phyloP scores from a whole-genome alignment of 2,113 vertebrate species.

The Siniperca knerii region DNA sequence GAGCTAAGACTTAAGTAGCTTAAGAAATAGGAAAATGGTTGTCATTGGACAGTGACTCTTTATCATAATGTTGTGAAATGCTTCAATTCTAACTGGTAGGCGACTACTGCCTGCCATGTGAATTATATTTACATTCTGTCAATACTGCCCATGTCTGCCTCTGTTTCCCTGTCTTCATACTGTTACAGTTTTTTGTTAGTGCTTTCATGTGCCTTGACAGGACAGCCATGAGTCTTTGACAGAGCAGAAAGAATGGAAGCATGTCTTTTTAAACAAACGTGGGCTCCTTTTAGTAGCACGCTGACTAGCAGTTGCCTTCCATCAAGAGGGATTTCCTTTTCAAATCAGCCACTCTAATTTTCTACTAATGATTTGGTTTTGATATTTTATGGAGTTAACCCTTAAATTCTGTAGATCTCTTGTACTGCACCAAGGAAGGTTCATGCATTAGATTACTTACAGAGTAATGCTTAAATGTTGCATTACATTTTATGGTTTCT shows the following conservation, averaged over 20 bases:
- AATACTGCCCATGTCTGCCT: constrained; percentile 1
- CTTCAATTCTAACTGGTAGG: neutral
- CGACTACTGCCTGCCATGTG: neutral
- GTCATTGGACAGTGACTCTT: neutral
- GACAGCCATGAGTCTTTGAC: constrained; percentile 41
- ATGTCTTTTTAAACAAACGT: constrained; percentile 34
- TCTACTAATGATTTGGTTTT: neutral
- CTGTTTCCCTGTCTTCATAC: constrained; percentile 10
- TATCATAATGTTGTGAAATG: neutral
- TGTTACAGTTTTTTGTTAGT: constrained; percentile 24
- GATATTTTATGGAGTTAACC: constrained; percentile 32
- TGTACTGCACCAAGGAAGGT: neutral
- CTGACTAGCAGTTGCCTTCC: constrained; percentile 20
- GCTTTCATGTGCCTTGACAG: constrained; percentile 40
- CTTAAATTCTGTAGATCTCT: constrained; percentile 9
- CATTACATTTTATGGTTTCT: constrained; percentile 6
- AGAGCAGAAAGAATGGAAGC: constrained; percentile 21
- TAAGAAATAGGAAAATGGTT: neutral
- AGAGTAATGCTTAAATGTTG: neutral
- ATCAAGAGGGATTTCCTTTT: constrained; percentile 39
- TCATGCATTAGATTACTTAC: neutral
- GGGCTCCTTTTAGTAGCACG: constrained; percentile 41
- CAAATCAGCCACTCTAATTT: neutral
- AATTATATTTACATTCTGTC: constrained; percentile 1
- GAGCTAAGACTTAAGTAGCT: neutral